A percentile compares a stretch with the other conserved stretches of the same genome.
Evolutionary conservation across 2,797 vertebrate genomes (phyloP).

Genomic region (Fratercula arctica): DNA sequence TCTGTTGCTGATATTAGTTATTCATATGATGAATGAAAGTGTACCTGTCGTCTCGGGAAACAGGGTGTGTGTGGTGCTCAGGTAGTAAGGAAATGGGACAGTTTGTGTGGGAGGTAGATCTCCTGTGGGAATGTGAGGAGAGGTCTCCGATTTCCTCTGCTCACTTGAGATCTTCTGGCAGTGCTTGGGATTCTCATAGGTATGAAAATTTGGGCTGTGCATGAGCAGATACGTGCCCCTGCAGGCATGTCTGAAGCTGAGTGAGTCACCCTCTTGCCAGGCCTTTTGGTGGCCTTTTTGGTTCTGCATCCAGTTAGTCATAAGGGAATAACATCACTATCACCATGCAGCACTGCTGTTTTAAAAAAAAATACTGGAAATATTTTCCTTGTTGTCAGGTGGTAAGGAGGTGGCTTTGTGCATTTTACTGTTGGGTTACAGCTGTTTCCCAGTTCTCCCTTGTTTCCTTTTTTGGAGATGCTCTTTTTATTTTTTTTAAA

Average conservation of each 20-base stretch:
- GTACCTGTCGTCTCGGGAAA: not conserved
- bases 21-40: not conserved
- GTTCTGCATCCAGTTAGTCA: slow-evolving; percentile 8
- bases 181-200: not conserved
- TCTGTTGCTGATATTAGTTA: not conserved
- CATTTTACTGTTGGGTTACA: not conserved
- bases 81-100: not conserved
- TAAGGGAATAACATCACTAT: not conserved
- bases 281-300: not conserved
- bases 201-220: not conserved
- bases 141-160: not conserved
- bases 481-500: not conserved
- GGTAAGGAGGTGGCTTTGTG: slow-evolving; percentile 1
- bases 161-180: not conserved
- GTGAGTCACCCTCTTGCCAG: slow-evolving; percentile 26
- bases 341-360: not conserved
- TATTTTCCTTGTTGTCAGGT: not conserved
- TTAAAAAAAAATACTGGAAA: slow-evolving; percentile 16
- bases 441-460: not conserved
- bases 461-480: slow-evolving; percentile 29
- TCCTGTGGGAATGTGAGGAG: not conserved
- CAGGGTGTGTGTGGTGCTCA: not conserved
- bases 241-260: slow-evolving; percentile 22
- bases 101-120: not conserved
- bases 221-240: not conserved